Conservation (phyloP, 2,888 invertebrate genomes). For the Cylindroiulus punctatus region DNA sequence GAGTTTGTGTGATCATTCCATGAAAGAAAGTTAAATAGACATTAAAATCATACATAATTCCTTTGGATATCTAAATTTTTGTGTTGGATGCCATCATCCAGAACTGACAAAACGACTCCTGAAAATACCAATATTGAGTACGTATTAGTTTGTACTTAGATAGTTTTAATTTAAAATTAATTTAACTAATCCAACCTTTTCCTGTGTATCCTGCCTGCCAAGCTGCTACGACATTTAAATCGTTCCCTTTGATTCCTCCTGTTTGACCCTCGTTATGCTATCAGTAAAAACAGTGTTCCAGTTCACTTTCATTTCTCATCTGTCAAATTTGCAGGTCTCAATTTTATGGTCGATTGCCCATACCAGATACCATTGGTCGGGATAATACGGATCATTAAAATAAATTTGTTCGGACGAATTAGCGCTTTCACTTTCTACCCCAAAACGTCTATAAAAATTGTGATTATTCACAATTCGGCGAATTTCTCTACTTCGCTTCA, state of each 20-base stretch:
- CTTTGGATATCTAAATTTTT: slow-evolving; percentile 60
- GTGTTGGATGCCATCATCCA: slow-evolving; percentile 65
- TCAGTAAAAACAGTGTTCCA: not conserved
- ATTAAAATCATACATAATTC: slow-evolving; percentile 59
- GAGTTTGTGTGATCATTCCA: no score
- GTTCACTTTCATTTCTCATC: not conserved
- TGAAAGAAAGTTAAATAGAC: no score
- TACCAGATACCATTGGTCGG: slow-evolving; percentile 61
- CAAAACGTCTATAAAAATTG: not conserved
- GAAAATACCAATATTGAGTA: not conserved
- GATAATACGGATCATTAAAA: slow-evolving; percentile 60
- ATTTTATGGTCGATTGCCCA: not conserved
- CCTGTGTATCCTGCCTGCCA: slow-evolving; percentile 66
- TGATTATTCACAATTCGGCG: slow-evolving; percentile 15
- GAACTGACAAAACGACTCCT: slow-evolving; percentile 64
- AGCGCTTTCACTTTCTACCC: not conserved
- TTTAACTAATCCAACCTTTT: not conserved
- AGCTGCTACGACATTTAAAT: slow-evolving; percentile 65
- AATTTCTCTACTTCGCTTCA: slow-evolving; percentile 47
- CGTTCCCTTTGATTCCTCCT: slow-evolving; percentile 60
- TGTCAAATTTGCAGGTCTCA: slow-evolving; percentile 31
- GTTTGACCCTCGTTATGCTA: slow-evolving; percentile 60
- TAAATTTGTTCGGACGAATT: not conserved
- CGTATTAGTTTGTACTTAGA: not conserved
- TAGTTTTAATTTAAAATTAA: not conserved